Conservation (phyloP, 2,888 invertebrate genomes). For the Rotaria magnacalcarata region DNA sequence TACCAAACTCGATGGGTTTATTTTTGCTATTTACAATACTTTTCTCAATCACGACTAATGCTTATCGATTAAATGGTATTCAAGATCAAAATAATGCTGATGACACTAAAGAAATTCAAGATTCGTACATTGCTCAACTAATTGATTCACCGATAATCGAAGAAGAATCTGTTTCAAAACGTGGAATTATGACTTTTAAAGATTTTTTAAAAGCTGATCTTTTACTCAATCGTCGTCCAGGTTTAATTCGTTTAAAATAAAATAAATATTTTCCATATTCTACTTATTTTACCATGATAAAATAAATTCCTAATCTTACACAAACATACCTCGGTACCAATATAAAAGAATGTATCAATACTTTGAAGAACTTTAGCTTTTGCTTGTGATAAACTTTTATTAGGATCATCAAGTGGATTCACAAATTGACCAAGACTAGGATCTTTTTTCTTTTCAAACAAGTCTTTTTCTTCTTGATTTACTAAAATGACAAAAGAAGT, state of each 20-base stretch:
- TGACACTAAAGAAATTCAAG: neutral
- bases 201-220: neutral
- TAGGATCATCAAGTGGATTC: slow-evolving; percentile 36
- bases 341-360: slow-evolving; percentile 57
- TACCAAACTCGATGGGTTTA: neutral
- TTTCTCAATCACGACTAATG: neutral
- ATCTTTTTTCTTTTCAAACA: slow-evolving; percentile 46
- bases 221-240: neutral
- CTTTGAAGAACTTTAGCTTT: slow-evolving; percentile 50
- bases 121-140: neutral
- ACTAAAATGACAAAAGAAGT: slow-evolving; percentile 48
- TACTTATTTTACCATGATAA: neutral
- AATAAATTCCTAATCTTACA: neutral
- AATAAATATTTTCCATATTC: neutral
- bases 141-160: neutral
- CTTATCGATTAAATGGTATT: neutral
- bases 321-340: slow-evolving; percentile 57
- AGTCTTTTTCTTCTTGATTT: slow-evolving; percentile 50
- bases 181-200: neutral
- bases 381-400: slow-evolving; percentile 11
- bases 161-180: neutral
- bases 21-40: neutral
- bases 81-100: neutral
- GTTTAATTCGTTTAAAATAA: slow-evolving; percentile 36
- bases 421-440: slow-evolving; percentile 44